Conservation (phyloP, 2,888 invertebrate species). For the Erebia palarica region DNA sequence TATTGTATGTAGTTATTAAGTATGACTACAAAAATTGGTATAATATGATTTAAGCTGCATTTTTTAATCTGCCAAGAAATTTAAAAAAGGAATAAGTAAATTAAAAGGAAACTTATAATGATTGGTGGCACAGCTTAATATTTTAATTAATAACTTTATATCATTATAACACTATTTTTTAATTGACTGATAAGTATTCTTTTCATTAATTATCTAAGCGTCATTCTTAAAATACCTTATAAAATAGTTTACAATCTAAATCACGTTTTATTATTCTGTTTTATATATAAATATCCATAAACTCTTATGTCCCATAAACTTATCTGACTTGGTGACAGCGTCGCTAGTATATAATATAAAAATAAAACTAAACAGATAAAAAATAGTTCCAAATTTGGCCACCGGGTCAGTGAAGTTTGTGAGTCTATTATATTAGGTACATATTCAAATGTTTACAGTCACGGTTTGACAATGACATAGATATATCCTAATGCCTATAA, state of each 20-base stretch:
- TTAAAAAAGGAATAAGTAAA: not conserved
- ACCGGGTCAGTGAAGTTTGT: no score
- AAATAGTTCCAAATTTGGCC: no score
- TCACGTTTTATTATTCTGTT: conserved; percentile 40
- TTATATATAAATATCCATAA: conserved; percentile 37
- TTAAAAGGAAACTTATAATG: conserved; percentile 3
- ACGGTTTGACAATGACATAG: no score
- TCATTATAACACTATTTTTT: not conserved
- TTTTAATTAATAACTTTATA: not conserved
- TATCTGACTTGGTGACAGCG: no score
- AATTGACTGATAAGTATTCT: conserved; percentile 23
- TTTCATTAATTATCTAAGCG: conserved; percentile 9
- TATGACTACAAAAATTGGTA: no score
- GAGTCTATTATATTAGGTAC: no score
- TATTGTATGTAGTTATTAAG: no score
- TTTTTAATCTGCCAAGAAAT: not conserved
- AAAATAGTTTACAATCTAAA: conserved; percentile 42
- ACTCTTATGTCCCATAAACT: not conserved
- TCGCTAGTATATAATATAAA: no score
- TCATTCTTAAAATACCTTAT: conserved; percentile 20
- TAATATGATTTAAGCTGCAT: not conserved
- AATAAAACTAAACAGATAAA: no score
- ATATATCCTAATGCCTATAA: no score
- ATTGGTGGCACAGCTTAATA: conserved; percentile 18
- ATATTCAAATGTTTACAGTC: no score